Evolutionary conservation across 2,113 vertebrate genomes (phyloP), one percentile per base, ranked within the genome.

Genomic region (Phrynocephalus versicolor): DNA sequence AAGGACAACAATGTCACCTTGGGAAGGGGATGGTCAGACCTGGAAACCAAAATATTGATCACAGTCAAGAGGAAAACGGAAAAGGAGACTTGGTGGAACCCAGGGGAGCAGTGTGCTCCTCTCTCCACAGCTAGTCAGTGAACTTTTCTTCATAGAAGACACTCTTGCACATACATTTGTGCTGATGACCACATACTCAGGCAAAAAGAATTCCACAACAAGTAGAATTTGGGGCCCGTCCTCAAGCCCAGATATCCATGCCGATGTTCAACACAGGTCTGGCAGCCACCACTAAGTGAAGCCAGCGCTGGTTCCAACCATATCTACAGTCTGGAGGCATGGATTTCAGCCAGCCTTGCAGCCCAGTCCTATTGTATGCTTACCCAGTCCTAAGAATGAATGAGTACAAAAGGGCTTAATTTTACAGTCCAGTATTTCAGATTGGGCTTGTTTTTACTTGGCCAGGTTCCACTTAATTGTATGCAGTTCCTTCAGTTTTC

Each of bases 361-460:
- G 64, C 25, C 23, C 64, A 51, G 45, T 10, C 45, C 45, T 10
- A 51, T n/a, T 51, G 45, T 51, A 72, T 39, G 13, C 39, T 85
- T 12, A 41, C 19, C 35, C 6, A 39, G 51, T 69, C 45, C 19
- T 78, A n/a, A 37, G n/a, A 76, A 10, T 30, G 30, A n/a, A 6
- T 15, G 18, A 82, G 14, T 82, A 37, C 21, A 37, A 5, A 25
- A 9, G 35, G 25, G 23, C 27, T 79, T 35, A 19, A 30, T 21
- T 62, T 4, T 0, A 74, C 25, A 30, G 45, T 65, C 2, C 60
- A 65, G 62, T 81, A 58, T 37, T 60, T 27, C 45, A 58, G 88
- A 65, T 88, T 88, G 85, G 72, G 16, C 62, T 27, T 85, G n/a
- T 79, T 85, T 60, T 37, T 35, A n/a, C 70, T 21, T 21, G 15